These are phyloP conservation scores for Vidua chalybeata DNA, from an alignment of 2,113 vertebrate genomes.

Conservation along the genomic window DNA sequence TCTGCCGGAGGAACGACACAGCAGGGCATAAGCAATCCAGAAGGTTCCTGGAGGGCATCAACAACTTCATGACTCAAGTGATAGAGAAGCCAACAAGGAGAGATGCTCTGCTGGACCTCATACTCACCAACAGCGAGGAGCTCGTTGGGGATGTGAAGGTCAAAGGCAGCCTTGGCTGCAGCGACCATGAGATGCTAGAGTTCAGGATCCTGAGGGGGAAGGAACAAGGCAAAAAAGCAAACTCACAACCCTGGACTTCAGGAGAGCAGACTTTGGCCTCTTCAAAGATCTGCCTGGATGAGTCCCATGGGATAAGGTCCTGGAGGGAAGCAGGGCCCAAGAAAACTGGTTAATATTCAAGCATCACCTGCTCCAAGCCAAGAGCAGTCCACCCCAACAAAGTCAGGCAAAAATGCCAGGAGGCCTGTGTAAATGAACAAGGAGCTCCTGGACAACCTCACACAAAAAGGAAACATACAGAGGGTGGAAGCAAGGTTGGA, in stretches of 20 bases:
- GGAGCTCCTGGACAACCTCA: background rate
- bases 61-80: background rate
- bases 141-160: too few relatives aligned
- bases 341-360: background rate
- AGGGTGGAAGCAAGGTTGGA: background rate
- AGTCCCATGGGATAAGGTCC: background rate
- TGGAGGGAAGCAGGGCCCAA: background rate
- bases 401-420: background rate
- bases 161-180: background rate
- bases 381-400: background rate
- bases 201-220: background rate
- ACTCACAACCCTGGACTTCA: background rate
- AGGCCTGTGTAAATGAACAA: background rate
- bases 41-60: background rate
- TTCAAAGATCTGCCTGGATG: background rate
- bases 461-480: background rate
- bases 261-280: background rate
- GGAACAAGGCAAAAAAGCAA: background rate
- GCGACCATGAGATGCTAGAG: background rate
- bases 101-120: background rate
- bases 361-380: background rate
- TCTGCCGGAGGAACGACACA: background rate
- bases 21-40: background rate
- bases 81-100: background rate
- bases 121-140: background rate